These are phyloP conservation scores for Cheilosia impressa DNA, from an alignment of 2,888 invertebrate genomes.

Conservation along the genomic window DNA sequence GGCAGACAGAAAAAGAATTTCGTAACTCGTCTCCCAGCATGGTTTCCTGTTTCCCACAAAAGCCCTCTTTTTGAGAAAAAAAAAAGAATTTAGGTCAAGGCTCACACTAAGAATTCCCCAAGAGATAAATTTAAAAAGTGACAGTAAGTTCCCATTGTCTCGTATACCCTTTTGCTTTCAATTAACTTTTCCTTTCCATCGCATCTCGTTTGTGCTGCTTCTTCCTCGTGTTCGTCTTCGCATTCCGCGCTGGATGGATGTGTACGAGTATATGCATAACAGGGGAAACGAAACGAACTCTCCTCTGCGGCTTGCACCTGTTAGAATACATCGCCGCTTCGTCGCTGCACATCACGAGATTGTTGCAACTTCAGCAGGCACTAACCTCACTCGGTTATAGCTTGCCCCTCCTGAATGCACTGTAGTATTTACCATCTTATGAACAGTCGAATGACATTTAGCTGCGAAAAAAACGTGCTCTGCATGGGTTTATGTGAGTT, in stretches of 20 bases:
- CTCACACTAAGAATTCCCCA: constrained; percentile 47
- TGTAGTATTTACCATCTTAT: not conserved
- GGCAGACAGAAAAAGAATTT: constrained; percentile 32
- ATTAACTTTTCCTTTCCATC: constrained; percentile 70
- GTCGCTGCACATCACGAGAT: constrained; percentile 57
- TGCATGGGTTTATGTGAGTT: constrained; percentile 43
- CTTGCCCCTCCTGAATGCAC: constrained; percentile 40
- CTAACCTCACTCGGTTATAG: constrained; percentile 26
- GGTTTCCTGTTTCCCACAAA: constrained; percentile 36
- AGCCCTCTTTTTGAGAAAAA: not conserved
- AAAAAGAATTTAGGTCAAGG: constrained; percentile 66
- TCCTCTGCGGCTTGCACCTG: constrained; percentile 53
- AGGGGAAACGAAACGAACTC: not conserved
- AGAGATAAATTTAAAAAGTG: constrained; percentile 54
- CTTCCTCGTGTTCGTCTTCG: constrained; percentile 7
- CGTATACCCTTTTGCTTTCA: constrained; percentile 68
- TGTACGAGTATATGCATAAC: not conserved
- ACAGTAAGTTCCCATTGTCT: constrained; percentile 57
- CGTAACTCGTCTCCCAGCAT: constrained; percentile 34
- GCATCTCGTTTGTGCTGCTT: constrained; percentile 33
- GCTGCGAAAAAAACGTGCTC: constrained; percentile 39
- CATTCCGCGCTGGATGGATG: constrained; percentile 44
- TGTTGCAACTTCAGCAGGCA: constrained; percentile 16
- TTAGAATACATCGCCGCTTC: constrained; percentile 48
- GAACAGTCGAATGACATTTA: constrained; percentile 57